Percentiles rank a stretch among this genome's conserved stretches.
phyloP scores from a whole-genome alignment of 2,888 invertebrate species.

The Caradrina clavipalpis region DNA sequence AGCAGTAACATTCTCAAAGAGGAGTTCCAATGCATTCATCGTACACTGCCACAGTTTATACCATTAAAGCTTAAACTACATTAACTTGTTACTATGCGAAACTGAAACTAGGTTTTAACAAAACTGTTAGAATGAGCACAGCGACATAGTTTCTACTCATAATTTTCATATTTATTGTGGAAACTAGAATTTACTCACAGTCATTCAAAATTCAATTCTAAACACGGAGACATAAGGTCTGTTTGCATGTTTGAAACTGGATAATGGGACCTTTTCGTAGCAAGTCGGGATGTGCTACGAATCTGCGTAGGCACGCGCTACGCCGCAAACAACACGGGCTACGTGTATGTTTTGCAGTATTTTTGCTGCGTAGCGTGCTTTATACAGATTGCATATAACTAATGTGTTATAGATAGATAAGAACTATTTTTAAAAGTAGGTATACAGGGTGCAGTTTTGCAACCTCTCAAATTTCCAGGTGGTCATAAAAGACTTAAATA shows the following conservation, averaged over 20 bases:
- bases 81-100: conserved; percentile 39
- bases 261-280: conserved; percentile 8
- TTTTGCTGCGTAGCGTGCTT: too few relatives aligned
- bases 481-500: too few relatives aligned
- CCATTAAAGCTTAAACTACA: conserved; percentile 21
- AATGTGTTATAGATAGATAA: too few relatives aligned
- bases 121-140: conserved; percentile 29
- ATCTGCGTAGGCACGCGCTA: conserved; percentile 29
- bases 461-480: too few relatives aligned
- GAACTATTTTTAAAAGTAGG: too few relatives aligned
- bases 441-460: too few relatives aligned
- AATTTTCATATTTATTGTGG: conserved; percentile 30
- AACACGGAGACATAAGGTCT: background rate
- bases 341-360: background rate
- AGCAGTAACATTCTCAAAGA: background rate
- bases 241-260: background rate
- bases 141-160: conserved; percentile 43
- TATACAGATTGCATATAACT: too few relatives aligned
- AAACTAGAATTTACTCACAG: conserved; percentile 21
- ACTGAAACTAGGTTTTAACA: conserved; percentile 53
- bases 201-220: conserved; percentile 19
- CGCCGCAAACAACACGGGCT: background rate
- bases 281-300: conserved; percentile 30
- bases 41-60: background rate
- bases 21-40: background rate